Conservation (phyloP, 2,888 invertebrate genomes). For the Auanema freiburgensis region DNA sequence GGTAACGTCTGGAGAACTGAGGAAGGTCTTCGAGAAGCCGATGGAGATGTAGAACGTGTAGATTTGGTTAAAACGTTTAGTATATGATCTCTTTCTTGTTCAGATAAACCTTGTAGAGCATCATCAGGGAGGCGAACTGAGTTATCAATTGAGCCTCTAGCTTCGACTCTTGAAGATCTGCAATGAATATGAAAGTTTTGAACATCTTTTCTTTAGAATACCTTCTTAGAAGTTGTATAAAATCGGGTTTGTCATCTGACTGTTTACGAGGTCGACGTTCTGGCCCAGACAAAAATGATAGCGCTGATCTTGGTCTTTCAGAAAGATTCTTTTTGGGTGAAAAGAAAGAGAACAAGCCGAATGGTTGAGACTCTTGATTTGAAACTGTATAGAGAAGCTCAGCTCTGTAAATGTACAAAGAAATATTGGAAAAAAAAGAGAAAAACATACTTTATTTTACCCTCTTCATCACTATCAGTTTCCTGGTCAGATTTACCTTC, state of each 20-base stretch:
- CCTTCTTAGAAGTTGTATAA: slow-evolving; percentile 36
- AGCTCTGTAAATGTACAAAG: too few relatives aligned
- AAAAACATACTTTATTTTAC: neutral
- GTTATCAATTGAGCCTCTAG: slow-evolving; percentile 32
- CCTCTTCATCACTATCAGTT: neutral
- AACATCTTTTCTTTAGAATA: slow-evolving; percentile 4
- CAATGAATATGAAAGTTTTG: neutral
- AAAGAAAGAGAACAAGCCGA: slow-evolving; percentile 42
- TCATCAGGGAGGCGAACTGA: slow-evolving; percentile 45
- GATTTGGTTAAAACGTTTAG: slow-evolving; percentile 43
- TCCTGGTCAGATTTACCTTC: neutral
- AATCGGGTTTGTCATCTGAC: slow-evolving; percentile 33
- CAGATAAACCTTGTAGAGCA: slow-evolving; percentile 52
- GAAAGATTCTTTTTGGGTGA: slow-evolving; percentile 25
- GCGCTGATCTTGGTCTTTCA: slow-evolving; percentile 36
- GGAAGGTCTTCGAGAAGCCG: slow-evolving; percentile 52
- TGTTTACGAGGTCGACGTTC: slow-evolving; percentile 16
- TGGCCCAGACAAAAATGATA: slow-evolving; percentile 29
- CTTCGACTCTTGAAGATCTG: slow-evolving; percentile 34
- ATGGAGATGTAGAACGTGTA: slow-evolving; percentile 32
- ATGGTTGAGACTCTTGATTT: slow-evolving; percentile 10
- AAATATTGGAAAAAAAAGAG: too few relatives aligned
- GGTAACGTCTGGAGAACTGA: slow-evolving; percentile 49
- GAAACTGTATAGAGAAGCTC: too few relatives aligned
- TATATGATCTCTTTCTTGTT: slow-evolving; percentile 55